Evolutionary conservation across 2,888 invertebrate species (phyloP).

Genomic region (Latrodectus hesperus): DNA sequence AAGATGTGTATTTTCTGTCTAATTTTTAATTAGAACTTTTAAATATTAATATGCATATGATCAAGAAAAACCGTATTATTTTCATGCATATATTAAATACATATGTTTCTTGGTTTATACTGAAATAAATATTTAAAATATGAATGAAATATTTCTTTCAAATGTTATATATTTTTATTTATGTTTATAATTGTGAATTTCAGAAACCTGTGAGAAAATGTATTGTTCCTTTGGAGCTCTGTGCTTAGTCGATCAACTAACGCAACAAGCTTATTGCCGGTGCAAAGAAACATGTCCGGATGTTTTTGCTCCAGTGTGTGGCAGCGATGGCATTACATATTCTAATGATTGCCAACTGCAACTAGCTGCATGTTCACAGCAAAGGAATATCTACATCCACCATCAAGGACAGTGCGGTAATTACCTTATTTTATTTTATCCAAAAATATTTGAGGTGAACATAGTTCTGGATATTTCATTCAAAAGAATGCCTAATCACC

Average conservation of each 20-base stretch:
- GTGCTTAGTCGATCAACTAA: constrained; percentile 83
- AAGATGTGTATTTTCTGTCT: no score
- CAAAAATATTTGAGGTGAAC: no score
- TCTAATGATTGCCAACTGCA: constrained; percentile 85
- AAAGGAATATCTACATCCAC: constrained; percentile 82
- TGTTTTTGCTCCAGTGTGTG: constrained; percentile 81
- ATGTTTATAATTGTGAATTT: background rate
- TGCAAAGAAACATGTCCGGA: constrained; percentile 80
- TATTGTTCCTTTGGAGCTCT: constrained; percentile 87
- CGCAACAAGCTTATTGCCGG: constrained; percentile 83
- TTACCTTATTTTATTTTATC: constrained; percentile 72
- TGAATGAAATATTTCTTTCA: background rate
- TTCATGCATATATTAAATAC: fast-evolving
- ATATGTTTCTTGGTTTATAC: no score
- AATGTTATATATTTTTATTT: background rate
- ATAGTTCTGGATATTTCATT: no score
- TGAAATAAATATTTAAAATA: background rate
- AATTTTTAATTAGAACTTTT: no score
- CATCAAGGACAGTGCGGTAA: constrained; percentile 89
- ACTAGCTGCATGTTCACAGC: constrained; percentile 84
- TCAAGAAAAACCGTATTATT: no score
- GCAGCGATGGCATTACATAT: constrained; percentile 83
- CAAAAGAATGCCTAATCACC: no score
- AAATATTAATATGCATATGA: no score
- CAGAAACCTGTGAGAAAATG: constrained; percentile 69